Base-by-base conservation (phyloP, 2,113 vertebrate species). In the Tympanuchus pallidicinctus region DNA sequence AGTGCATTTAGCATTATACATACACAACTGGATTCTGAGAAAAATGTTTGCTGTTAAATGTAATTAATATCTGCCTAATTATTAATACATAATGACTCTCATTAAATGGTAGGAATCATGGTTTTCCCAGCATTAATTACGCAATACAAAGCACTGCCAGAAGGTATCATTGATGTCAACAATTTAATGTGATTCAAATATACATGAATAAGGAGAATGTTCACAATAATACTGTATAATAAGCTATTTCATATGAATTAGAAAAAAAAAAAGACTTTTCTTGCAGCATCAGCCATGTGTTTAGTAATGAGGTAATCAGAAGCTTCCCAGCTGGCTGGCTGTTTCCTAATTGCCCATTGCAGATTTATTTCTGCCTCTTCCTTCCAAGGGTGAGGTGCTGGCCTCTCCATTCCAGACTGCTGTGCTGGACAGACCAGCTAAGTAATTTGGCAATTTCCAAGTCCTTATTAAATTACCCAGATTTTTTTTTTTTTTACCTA, bases 401-500 rank as follows among this genome's bases (percentile, higher is more conserved):
- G 76, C 76, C 90, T 95, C 19, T 64, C 34, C 10, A 40, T 25
- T 82, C 6, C 2, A 3, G 34, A 91, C 75, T 90, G 88, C 76
- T 94, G 76, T 82, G 72, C 47, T 93, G 88, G 72, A 91, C 56
- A 88, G 79, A 91, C 10, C 21, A 66, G 66, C 82, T 75, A 79
- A 65, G 71, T 65, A 45, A 76, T 63, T 27, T 89, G 85, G 54
- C 88, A 80, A 74, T 76, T 94, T 94, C 47, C 42, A 91, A 83
- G 76, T 56, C 28, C 48, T 61, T 91, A 60, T 95, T 80, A 82
- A 85, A 92, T 91, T 92, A 95, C 71, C 22, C 54, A 10, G 61
- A 52, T 48, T 48, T 48, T 94, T 93, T 84, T 94, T 94, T 94
- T 84, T 94, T 92, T 89, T 32, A 66, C 74, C 73, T 30, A 87